Evolutionary conservation across 2,113 vertebrate genomes (phyloP).

Genomic region (Macrotus californicus): DNA sequence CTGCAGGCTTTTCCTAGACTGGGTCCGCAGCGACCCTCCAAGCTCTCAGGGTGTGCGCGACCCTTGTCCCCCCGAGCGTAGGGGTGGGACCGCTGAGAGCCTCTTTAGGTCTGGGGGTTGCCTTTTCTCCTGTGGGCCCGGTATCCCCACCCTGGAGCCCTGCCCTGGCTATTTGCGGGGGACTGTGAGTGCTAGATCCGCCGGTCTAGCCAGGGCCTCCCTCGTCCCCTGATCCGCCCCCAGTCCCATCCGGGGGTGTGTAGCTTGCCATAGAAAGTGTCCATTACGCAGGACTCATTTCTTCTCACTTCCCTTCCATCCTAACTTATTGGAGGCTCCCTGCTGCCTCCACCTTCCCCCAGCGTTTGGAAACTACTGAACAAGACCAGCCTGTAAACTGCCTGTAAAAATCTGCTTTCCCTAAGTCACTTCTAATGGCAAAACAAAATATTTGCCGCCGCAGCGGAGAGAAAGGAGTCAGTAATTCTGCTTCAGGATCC

Average conservation of each 20-base stretch:
- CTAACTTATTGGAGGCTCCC: neutral
- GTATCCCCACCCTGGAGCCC: neutral
- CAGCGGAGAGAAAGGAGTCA: neutral
- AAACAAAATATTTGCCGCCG: constrained; percentile 70
- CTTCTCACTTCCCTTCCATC: constrained; percentile 45
- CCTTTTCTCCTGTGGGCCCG: neutral
- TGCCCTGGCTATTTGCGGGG: neutral
- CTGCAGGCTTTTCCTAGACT: neutral
- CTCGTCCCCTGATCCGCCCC: neutral
- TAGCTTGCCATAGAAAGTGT: neutral
- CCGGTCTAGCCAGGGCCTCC: neutral
- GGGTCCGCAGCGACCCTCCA: neutral
- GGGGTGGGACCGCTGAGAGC: neutral
- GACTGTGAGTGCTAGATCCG: neutral
- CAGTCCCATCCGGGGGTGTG: neutral
- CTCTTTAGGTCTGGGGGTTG: neutral
- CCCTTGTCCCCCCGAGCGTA: neutral
- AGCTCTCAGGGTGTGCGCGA: neutral
- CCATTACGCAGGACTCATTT: neutral
- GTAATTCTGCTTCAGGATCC: constrained; percentile 8
- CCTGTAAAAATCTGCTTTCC: constrained; percentile 68
- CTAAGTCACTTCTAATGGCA: constrained; percentile 65
- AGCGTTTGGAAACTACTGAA: constrained; percentile 66
- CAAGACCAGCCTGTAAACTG: constrained; percentile 65
- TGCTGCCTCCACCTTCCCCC: neutral